Evolutionary conservation across 2,888 invertebrate species (phyloP).

Genomic region (Catonia carolina): DNA sequence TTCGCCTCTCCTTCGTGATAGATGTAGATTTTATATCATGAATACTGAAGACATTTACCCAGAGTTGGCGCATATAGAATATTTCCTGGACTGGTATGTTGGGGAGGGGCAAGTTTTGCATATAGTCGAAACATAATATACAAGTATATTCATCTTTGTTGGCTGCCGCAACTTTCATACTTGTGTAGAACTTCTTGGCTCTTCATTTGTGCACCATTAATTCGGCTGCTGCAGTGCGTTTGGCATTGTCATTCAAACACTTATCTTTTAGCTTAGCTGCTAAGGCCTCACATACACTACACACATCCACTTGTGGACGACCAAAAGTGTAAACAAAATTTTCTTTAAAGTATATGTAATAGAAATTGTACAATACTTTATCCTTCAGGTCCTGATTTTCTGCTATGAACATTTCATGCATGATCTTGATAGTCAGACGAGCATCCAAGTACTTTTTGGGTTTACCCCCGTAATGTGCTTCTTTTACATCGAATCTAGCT

Average conservation of each 20-base stretch:
- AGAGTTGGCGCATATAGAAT: no score
- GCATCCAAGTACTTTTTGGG: conserved; percentile 32
- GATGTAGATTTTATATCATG: no score
- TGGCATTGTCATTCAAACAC: no score
- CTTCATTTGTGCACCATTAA: no score
- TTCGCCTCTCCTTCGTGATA: no score
- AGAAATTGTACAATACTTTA: conserved; percentile 34
- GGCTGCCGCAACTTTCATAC: no score
- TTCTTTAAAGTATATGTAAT: conserved; percentile 31
- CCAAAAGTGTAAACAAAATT: conserved; percentile 34
- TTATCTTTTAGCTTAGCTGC: conserved; percentile 28
- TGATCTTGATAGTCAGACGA: conserved; percentile 32
- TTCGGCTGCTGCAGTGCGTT: conserved; percentile 30
- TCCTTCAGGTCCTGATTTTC: conserved; percentile 30
- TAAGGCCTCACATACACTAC: conserved; percentile 30
- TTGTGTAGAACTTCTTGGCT: no score
- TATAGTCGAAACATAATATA: no score
- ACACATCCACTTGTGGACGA: conserved; percentile 33
- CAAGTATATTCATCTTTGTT: no score
- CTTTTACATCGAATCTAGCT: conserved; percentile 23
- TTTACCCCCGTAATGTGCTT: conserved; percentile 31
- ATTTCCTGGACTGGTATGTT: no score
- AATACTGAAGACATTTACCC: neutral
- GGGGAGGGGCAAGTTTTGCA: no score
- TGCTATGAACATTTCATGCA: conserved; percentile 33